phyloP scores from a whole-genome alignment of 2,113 vertebrate genomes.

The Diadophis punctatus region DNA sequence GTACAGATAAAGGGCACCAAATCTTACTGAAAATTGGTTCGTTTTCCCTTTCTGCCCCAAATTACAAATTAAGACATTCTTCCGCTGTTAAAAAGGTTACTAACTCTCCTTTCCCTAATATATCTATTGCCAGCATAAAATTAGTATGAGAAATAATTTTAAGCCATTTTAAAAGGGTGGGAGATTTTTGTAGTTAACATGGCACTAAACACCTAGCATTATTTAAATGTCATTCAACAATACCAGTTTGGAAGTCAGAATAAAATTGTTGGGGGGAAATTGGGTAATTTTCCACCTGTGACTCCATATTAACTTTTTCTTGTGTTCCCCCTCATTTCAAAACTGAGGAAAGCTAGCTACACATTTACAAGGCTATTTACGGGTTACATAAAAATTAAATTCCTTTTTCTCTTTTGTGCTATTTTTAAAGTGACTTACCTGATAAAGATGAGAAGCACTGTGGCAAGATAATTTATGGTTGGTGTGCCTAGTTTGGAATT shows the following conservation, averaged over 20 bases:
- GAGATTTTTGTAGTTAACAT: conserved; percentile 50
- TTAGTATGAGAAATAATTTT: conserved; percentile 57
- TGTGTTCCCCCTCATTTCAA: conserved; percentile 28
- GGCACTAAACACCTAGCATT: conserved; percentile 48
- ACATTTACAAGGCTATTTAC: conserved; percentile 31
- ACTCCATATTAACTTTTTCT: conserved; percentile 38
- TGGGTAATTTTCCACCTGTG: conserved; percentile 45
- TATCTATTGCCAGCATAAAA: conserved; percentile 49
- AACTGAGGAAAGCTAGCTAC: conserved; percentile 9
- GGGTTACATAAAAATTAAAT: conserved; percentile 17
- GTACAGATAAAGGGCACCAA: conserved; percentile 58
- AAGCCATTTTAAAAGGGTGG: conserved; percentile 58
- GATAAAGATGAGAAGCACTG: conserved; percentile 48
- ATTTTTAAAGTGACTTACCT: conserved; percentile 71
- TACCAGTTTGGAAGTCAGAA: conserved; percentile 50
- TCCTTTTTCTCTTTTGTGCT: conserved; percentile 47
- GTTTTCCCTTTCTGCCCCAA: conserved; percentile 55
- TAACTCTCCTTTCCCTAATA: conserved; percentile 39
- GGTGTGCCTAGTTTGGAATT: conserved; percentile 26
- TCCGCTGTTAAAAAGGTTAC: conserved; percentile 50
- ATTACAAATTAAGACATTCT: conserved; percentile 67
- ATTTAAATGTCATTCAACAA: conserved; percentile 3
- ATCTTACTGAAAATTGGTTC: conserved; percentile 70
- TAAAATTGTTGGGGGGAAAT: conserved; percentile 50
- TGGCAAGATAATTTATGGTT: conserved; percentile 42